Evolutionary conservation across 2,797 vertebrate genomes (phyloP).

Genomic region (Coregonus ussuriensis): DNA sequence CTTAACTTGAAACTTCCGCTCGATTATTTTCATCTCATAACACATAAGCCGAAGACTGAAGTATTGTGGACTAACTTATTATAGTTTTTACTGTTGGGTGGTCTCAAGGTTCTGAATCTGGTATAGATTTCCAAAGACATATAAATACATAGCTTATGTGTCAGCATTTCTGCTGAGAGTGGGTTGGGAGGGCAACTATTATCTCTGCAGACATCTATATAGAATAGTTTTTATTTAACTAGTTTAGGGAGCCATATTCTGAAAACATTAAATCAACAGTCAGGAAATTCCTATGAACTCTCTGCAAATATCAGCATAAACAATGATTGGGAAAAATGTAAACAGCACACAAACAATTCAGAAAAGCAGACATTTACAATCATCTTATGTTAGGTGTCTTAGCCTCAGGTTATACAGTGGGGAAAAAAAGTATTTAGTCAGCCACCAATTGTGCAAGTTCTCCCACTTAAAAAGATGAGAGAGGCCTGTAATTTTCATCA

Average conservation of each 20-base stretch:
- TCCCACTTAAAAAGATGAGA: too few species aligned
- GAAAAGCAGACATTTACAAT: neutral
- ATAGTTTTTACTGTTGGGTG: constrained; percentile 1
- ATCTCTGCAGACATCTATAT: neutral
- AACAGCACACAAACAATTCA: neutral
- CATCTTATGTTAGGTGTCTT: neutral
- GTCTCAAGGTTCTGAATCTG: neutral
- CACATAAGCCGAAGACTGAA: neutral
- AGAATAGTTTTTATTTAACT: constrained; percentile 4
- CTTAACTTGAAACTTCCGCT: neutral
- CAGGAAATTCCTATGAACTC: neutral
- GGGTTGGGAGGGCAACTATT: too few species aligned
- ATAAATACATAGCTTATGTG: constrained; percentile 6
- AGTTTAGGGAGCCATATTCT: neutral
- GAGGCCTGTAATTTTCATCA: too few species aligned
- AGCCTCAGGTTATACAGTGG: too few species aligned
- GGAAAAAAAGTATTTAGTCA: too few species aligned
- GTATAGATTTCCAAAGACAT: constrained; percentile 20
- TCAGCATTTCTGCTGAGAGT: neutral
- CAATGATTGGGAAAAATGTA: neutral
- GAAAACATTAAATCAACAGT: neutral
- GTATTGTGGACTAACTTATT: neutral
- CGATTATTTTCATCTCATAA: neutral
- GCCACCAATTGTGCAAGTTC: too few species aligned
- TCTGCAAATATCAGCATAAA: neutral